phyloP scores from a whole-genome alignment of 2,888 invertebrate genomes.

The Folsomia candida region DNA sequence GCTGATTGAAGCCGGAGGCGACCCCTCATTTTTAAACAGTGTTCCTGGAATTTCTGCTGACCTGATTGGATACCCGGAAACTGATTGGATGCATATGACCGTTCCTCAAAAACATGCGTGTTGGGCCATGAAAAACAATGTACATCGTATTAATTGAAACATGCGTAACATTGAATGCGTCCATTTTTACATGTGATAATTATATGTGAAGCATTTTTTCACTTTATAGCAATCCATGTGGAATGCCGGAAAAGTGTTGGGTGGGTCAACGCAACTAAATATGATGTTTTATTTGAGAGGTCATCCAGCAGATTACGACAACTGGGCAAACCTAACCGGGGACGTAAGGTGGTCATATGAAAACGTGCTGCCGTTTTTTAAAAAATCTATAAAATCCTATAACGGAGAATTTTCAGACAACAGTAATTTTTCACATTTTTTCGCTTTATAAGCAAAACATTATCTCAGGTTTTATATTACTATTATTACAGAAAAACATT shows the following conservation, averaged over 20 bases:
- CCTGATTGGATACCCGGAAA: conserved; percentile 33
- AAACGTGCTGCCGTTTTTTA: conserved; percentile 35
- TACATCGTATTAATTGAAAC: not conserved
- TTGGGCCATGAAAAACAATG: conserved; percentile 34
- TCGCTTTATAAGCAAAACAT: too few species aligned
- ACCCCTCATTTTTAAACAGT: conserved; percentile 10
- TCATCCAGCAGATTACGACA: conserved; percentile 32
- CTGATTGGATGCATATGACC: conserved; percentile 39
- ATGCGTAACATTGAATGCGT: too few species aligned
- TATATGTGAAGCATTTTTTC: not conserved
- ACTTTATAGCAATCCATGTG: conserved; percentile 20
- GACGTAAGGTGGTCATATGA: conserved; percentile 31
- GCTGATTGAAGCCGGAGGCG: conserved; percentile 29
- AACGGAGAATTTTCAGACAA: conserved; percentile 28
- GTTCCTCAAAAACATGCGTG: conserved; percentile 41
- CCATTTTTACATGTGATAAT: too few species aligned
- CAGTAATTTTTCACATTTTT: conserved; percentile 21
- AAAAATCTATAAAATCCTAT: conserved; percentile 33
- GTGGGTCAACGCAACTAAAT: conserved; percentile 27
- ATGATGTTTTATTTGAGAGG: conserved; percentile 14
- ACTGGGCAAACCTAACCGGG: conserved; percentile 30
- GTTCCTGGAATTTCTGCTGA: conserved; percentile 23
- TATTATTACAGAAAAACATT: conserved; percentile 25
- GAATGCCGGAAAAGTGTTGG: conserved; percentile 22
- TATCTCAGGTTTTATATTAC: not conserved